Conservation (phyloP, 1,140 invertebrate genomes). For the Neuroterus valhalla region DNA sequence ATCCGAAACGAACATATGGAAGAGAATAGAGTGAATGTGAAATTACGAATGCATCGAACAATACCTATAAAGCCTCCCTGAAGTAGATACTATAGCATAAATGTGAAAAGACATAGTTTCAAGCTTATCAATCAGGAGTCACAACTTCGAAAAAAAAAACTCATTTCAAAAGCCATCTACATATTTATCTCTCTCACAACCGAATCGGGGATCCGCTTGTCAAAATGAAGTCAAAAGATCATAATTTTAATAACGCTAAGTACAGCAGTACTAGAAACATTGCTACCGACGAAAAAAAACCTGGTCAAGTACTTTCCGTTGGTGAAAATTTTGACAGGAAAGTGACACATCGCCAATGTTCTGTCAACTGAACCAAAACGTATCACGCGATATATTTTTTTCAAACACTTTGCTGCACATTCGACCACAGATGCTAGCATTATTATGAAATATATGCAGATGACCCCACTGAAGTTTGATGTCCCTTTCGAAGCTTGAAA, state of each 20-base stretch:
- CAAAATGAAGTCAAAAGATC: neutral
- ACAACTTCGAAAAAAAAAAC: no score
- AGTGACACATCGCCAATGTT: slow-evolving; percentile 15
- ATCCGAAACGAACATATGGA: no score
- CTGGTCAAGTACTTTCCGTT: neutral
- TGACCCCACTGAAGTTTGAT: no score
- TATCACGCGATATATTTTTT: neutral
- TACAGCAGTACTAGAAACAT: neutral
- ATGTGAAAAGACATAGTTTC: no score
- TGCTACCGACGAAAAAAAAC: neutral
- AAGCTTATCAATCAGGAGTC: no score
- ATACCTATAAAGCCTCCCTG: no score
- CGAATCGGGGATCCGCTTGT: neutral
- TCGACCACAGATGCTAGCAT: slow-evolving; percentile 2
- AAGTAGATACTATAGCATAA: no score
- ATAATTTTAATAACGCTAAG: slow-evolving; percentile 1
- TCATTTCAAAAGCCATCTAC: no score
- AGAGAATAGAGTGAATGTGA: no score
- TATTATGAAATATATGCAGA: neutral
- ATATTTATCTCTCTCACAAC: no score
- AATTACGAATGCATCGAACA: no score
- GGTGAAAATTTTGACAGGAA: slow-evolving; percentile 16
- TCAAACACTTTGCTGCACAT: neutral
- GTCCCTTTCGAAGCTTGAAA: no score
- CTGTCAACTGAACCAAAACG: slow-evolving; percentile 17